These are phyloP conservation scores for Chalcis sispes DNA, from an alignment of 2,888 invertebrate genomes.

Conservation along the genomic window DNA sequence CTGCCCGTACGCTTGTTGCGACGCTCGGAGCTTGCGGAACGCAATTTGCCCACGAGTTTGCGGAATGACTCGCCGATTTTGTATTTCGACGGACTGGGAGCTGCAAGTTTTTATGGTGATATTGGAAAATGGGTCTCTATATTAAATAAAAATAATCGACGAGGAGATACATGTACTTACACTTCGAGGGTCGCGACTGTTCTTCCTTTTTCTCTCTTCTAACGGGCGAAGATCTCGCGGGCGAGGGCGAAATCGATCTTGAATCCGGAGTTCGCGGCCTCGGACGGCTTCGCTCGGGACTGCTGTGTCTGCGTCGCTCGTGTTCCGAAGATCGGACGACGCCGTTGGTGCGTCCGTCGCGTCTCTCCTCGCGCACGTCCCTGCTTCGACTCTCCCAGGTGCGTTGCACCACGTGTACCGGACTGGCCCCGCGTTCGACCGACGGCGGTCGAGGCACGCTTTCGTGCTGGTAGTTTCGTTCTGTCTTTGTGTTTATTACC, in stretches of 20 bases:
- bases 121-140: neutral
- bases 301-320: conserved; percentile 7
- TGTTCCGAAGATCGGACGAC: neutral
- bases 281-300: conserved; percentile 36
- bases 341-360: conserved; percentile 28
- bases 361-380: conserved; percentile 61
- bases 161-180: no score
- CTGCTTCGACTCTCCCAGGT: conserved; percentile 71
- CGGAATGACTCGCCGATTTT: conserved; percentile 88
- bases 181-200: conserved; percentile 54
- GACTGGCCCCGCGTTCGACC: conserved; percentile 60
- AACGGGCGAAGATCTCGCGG: neutral
- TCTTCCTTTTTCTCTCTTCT: conserved; percentile 43
- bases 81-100: conserved; percentile 68
- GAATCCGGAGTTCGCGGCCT: conserved; percentile 39
- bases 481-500: conserved; percentile 31
- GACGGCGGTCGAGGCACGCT: conserved; percentile 6
- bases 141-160: no score
- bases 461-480: conserved; percentile 42
- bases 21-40: conserved; percentile 84
- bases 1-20: conserved; percentile 78
- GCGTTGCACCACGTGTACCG: conserved; percentile 71
- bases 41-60: conserved; percentile 88
- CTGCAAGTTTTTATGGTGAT: conserved; percentile 50
- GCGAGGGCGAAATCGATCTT: conserved; percentile 51